phyloP scores from a whole-genome alignment of 2,797 vertebrate species.

The Decapterus maruadsi region DNA sequence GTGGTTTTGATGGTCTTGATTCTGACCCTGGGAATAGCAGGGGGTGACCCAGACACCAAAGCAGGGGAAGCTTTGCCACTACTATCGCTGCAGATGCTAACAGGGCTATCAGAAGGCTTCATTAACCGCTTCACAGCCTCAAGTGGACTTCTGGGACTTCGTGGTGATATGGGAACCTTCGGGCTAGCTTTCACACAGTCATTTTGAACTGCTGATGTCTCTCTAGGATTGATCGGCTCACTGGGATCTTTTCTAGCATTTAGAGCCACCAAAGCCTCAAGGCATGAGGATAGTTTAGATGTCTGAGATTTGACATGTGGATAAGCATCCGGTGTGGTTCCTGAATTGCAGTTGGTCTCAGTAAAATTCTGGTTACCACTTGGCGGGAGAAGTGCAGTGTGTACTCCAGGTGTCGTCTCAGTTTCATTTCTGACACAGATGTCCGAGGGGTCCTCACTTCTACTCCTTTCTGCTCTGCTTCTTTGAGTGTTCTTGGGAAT shows the following conservation, averaged over 20 bases:
- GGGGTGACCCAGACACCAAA: conserved; percentile 90
- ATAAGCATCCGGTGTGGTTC: conserved; percentile 70
- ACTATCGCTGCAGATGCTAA: conserved; percentile 93
- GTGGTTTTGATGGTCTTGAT: conserved; percentile 99
- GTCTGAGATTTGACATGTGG: conserved; percentile 88
- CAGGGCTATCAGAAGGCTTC: conserved; percentile 94
- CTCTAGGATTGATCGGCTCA: conserved; percentile 83
- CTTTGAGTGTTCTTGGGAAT: conserved; percentile 72
- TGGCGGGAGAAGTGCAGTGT: conserved; percentile 74
- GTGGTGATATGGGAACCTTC: conserved; percentile 93
- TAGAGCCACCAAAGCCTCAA: conserved; percentile 93
- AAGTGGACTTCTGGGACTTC: conserved; percentile 93
- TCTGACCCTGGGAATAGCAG: conserved; percentile 95
- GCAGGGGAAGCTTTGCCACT: conserved; percentile 93
- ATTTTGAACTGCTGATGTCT: conserved; percentile 81
- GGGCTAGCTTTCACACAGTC: conserved; percentile 88
- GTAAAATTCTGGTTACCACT: conserved; percentile 76
- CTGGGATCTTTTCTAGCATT: conserved; percentile 90
- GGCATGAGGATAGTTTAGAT: conserved; percentile 93
- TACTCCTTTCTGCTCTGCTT: conserved; percentile 70
- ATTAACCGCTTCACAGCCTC: conserved; percentile 89
- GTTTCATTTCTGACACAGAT: conserved; percentile 74
- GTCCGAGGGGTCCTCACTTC: conserved; percentile 60
- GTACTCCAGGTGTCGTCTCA: conserved; percentile 77
- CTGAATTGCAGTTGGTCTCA: conserved; percentile 79